Evolutionary conservation across 2,888 invertebrate species (phyloP), one percentile per base, ranked within the genome.

Genomic region (Microctonus hyperodae): DNA sequence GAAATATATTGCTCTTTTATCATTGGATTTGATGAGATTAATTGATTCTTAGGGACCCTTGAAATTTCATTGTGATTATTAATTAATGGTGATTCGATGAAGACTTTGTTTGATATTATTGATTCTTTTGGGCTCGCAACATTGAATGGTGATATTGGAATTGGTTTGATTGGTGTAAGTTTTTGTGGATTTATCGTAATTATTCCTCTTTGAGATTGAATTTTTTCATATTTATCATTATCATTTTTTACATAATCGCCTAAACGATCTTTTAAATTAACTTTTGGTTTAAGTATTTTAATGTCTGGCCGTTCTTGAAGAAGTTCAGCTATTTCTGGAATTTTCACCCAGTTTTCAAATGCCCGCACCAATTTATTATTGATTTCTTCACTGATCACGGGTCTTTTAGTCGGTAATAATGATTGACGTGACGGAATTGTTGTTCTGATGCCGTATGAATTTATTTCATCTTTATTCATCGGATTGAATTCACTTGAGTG

Each of bases 251-350:
- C 5, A 44, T 1, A 7, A 20, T n/a, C n/a, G 16, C 16, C 16
- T 9, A 44, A 44, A 16, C 44, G 16, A 7, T 44, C 16, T 1
- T 44, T 44, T 7, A 16, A 20, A 44, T 9, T 16, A 20, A 7
- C 2, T 44, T 44, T 44, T 3, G 16, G 44, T 44, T 44, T 7
- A 2, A 16, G 4, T 7, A 16, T 20, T 44, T 16, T 16, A 4
- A 44, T n/a, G 16, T 16, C 44, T 20, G 1, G 1, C 10, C n/a
- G 16, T 6, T 51, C 16, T 7, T n/a, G 10, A 9, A 55, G 55
- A 1, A 61, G 3, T 10, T 23, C 20, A 11, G 13, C 31, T 10
- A 71, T 63, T 60, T 60, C 63, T 22, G 66, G 48, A 16, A 44
- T 22, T 40, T 23, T 50, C 0, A 22, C 0, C 63, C 63, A 44